Conservation (phyloP, 2,113 vertebrate species). For the Ochotona princeps region DNA sequence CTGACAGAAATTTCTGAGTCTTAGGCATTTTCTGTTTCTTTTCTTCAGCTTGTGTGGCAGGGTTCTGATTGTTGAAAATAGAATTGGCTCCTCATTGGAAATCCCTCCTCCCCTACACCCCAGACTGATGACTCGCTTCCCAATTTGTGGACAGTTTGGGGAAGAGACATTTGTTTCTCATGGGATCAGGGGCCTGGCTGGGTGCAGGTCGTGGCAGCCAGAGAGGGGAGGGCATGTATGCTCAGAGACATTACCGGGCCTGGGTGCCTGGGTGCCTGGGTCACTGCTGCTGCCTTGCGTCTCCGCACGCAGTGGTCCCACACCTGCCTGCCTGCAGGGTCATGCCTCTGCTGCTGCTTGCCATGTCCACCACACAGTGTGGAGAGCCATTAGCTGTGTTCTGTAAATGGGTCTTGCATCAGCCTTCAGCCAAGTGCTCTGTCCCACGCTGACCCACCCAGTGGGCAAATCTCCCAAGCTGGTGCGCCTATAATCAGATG, state of each 20-base stretch:
- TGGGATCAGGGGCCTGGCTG: neutral
- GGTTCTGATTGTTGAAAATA: conserved; percentile 15
- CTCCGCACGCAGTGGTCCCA: neutral
- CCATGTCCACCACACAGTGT: neutral
- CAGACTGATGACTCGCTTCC: neutral
- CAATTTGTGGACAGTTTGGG: neutral
- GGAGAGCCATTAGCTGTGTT: too few relatives aligned
- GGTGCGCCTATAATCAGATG: too few relatives aligned
- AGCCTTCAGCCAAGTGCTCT: neutral
- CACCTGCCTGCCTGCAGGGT: neutral
- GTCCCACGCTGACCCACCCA: neutral
- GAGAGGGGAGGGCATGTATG: neutral
- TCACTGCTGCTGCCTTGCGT: neutral
- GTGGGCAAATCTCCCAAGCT: neutral
- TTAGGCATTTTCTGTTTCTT: conserved; percentile 51
- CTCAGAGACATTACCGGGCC: neutral
- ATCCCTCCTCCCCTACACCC: neutral
- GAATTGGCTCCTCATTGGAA: neutral
- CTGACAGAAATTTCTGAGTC: neutral
- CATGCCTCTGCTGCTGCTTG: neutral
- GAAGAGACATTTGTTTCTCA: neutral
- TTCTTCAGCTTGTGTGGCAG: neutral
- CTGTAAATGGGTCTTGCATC: neutral
- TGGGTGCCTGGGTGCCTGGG: too few relatives aligned
- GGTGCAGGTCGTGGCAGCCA: neutral